Percentiles rank a stretch among this genome's conserved stretches.
Evolutionary conservation across 2,797 vertebrate species (phyloP).

Genomic region (Halcyon badia): DNA sequence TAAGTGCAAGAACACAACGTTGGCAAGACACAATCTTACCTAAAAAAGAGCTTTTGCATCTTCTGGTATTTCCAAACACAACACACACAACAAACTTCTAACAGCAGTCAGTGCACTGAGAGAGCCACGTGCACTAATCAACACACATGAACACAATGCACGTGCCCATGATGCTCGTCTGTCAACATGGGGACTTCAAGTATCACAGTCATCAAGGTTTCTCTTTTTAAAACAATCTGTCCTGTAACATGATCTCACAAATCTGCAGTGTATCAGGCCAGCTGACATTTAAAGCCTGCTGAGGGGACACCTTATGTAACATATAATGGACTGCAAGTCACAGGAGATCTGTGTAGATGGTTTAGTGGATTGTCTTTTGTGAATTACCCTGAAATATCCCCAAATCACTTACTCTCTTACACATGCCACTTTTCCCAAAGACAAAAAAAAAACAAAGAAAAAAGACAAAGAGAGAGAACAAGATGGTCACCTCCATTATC

Average conservation of each 20-base stretch:
- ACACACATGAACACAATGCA: fast-evolving
- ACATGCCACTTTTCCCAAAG: neutral
- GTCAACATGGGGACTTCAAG: neutral
- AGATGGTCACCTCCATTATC: neutral
- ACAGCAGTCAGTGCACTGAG: neutral
- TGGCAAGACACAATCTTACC: neutral
- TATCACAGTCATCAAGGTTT: neutral
- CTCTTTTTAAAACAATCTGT: neutral
- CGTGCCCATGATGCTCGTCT: fast-evolving
- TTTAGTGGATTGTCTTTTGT: neutral
- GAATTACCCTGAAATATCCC: neutral
- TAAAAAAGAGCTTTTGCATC: neutral
- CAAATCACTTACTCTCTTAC: neutral
- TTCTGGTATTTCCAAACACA: neutral
- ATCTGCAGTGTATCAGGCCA: neutral
- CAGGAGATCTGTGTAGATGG: neutral
- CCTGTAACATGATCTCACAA: neutral
- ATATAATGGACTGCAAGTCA: neutral
- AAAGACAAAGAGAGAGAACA: neutral
- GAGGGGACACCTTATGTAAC: neutral
- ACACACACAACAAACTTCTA: neutral
- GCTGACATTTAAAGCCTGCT: neutral
- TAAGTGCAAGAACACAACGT: neutral
- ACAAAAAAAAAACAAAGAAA: neutral
- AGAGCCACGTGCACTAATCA: fast-evolving